Percentiles rank a stretch among this genome's conserved stretches.
Conservation (phyloP, 2,888 invertebrate genomes). For the Caenorhabditis zanzibari region DNA sequence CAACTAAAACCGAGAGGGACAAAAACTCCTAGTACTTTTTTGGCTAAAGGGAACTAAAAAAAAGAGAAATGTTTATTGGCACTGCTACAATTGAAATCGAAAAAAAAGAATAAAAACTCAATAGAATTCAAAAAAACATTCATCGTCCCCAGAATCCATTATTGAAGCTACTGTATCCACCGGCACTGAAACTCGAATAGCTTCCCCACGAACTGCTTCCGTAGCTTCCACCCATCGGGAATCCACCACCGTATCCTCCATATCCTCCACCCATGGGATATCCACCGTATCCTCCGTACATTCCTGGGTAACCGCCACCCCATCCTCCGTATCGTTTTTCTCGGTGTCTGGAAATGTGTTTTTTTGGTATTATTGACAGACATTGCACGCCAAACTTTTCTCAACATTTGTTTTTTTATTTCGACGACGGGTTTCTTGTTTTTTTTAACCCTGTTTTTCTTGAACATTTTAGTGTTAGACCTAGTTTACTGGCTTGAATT, state of each 20-base stretch:
- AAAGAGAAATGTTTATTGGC: background rate
- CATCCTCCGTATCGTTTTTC: conserved; percentile 51
- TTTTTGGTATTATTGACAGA: background rate
- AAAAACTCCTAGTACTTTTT: too few relatives aligned
- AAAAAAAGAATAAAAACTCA: background rate
- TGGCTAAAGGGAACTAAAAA: too few relatives aligned
- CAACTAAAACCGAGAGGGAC: too few relatives aligned
- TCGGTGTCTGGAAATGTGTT: conserved; percentile 43
- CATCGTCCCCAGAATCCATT: conserved; percentile 42
- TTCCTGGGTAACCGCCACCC: conserved; percentile 51
- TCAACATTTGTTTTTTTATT: too few relatives aligned
- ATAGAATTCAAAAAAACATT: background rate
- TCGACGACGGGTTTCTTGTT: too few relatives aligned
- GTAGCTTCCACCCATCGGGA: conserved; percentile 42
- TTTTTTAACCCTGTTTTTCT: too few relatives aligned
- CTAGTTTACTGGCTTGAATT: too few relatives aligned
- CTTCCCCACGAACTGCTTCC: conserved; percentile 56
- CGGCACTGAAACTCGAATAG: conserved; percentile 48
- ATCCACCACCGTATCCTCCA: conserved; percentile 19
- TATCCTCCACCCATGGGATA: conserved; percentile 40
- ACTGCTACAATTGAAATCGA: background rate
- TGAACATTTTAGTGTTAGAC: too few relatives aligned
- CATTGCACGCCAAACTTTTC: too few relatives aligned
- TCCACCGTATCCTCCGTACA: conserved; percentile 29
- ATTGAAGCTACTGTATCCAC: conserved; percentile 41